phyloP scores from a whole-genome alignment of 2,113 vertebrate genomes.

The Oncorhynchus kisutch region DNA sequence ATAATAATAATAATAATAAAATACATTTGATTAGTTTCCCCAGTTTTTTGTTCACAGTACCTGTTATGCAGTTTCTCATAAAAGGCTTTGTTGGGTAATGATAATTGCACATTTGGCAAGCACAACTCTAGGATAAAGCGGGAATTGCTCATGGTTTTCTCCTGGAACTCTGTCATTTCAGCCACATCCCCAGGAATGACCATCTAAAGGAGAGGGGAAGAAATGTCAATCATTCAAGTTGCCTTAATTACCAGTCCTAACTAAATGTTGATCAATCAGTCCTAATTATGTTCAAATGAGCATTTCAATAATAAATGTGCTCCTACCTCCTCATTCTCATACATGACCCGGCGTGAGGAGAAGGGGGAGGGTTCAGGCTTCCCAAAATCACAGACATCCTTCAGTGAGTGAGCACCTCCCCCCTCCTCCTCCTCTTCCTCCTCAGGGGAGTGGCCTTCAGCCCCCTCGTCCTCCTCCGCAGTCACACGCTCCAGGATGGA shows the following conservation, averaged over 20 bases:
- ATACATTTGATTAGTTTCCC: no score
- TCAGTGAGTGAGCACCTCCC: constrained; percentile 90
- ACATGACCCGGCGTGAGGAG: constrained; percentile 97
- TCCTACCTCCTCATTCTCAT: constrained; percentile 95
- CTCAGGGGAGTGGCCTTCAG: constrained; percentile 85
- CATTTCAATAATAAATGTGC: background rate
- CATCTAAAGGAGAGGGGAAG: constrained; percentile 79
- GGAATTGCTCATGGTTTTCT: constrained; percentile 93
- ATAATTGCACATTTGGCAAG: constrained; percentile 85
- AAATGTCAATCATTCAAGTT: background rate
- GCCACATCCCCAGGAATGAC: constrained; percentile 92
- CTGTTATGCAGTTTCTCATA: constrained; percentile 98
- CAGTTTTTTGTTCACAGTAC: constrained; percentile 42
- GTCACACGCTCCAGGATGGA: constrained; percentile 93
- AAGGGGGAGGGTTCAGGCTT: constrained; percentile 94
- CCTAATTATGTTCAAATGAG: background rate
- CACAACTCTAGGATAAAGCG: constrained; percentile 89
- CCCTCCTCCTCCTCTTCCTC: constrained; percentile 80
- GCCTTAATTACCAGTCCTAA: no score
- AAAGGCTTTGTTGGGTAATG: constrained; percentile 86
- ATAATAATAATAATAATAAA: no score
- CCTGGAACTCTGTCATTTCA: constrained; percentile 96
- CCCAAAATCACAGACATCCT: constrained; percentile 94
- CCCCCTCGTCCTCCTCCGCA: constrained; percentile 88
- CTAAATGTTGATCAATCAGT: no score